Base-by-base conservation (phyloP, 2,888 invertebrate genomes). In the Oscheius onirici region DNA sequence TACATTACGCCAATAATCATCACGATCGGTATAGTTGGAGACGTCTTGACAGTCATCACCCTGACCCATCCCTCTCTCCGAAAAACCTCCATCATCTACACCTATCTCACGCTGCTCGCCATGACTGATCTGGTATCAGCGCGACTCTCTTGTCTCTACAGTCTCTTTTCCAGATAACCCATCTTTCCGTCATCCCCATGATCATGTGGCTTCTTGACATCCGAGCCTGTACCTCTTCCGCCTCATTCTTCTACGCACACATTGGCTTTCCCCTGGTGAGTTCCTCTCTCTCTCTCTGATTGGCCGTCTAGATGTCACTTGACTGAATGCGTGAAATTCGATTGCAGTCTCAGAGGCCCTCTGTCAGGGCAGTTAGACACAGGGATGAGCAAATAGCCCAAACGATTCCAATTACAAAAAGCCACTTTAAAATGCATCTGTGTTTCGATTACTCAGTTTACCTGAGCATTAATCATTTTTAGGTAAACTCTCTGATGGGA, bases 401-500 rank as follows among this genome's bases (percentile, higher is more conserved):
- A n/a, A n/a, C n/a, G n/a, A n/a, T n/a, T n/a, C n/a, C n/a, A n/a
- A n/a, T n/a, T n/a, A n/a, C n/a, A n/a, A n/a, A n/a, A n/a, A n/a
- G n/a, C n/a, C n/a, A n/a, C n/a, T n/a, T n/a, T n/a, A n/a, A n/a
- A n/a, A n/a, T n/a, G n/a, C n/a, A n/a, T n/a, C n/a, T n/a, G n/a
- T n/a, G n/a, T n/a, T n/a, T n/a, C n/a, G n/a, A n/a, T n/a, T n/a
- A n/a, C n/a, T n/a, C n/a, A n/a, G n/a, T n/a, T n/a, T n/a, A n/a
- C n/a, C n/a, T n/a, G n/a, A n/a, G n/a, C n/a, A n/a, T n/a, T n/a
- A n/a, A n/a, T n/a, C n/a, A n/a, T n/a, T n/a, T n/a, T n/a, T n/a
- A 34, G 85, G 88, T 89, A 22, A 90, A 90, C 79, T 88, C 88
- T 3, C 88, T 90, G 80, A 90, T 90, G 89, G 90, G 89, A 5